Conservation (phyloP, 2,113 vertebrate species). For the Spea bombifrons region DNA sequence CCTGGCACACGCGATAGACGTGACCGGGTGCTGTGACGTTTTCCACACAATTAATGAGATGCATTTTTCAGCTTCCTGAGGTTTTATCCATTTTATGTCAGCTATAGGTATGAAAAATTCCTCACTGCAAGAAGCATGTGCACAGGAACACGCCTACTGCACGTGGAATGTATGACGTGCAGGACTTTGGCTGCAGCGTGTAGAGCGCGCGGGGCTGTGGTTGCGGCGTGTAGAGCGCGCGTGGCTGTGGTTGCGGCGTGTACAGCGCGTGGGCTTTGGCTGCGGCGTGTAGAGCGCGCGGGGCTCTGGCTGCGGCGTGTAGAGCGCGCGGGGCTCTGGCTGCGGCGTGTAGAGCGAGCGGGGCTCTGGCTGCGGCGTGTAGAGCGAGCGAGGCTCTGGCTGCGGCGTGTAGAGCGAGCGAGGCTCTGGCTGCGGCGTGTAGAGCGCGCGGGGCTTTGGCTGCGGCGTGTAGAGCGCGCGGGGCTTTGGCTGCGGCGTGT, state of each 20-base stretch:
- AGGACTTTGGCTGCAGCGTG: background rate
- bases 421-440: too few species aligned
- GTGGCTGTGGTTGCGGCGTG: background rate
- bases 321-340: background rate
- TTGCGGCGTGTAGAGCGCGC: background rate
- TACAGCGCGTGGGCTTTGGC: background rate
- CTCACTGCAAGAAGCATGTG: background rate
- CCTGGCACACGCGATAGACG: background rate
- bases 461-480: too few species aligned
- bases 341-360: background rate
- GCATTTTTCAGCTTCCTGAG: constrained; percentile 33
- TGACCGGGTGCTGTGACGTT: background rate
- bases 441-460: too few species aligned
- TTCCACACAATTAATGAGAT: constrained; percentile 4
- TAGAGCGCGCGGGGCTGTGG: too few species aligned
- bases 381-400: background rate
- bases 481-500: too few species aligned
- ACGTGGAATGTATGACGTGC: background rate
- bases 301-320: too few species aligned
- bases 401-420: background rate
- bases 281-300: too few species aligned
- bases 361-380: too few species aligned
- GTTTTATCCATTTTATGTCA: constrained; percentile 26
- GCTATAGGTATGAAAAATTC: constrained; percentile 35
- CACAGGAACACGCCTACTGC: background rate